Percentiles rank a stretch among this genome's conserved stretches.
Conservation (phyloP, 1,140 invertebrate species). For the Aricia agestis region DNA sequence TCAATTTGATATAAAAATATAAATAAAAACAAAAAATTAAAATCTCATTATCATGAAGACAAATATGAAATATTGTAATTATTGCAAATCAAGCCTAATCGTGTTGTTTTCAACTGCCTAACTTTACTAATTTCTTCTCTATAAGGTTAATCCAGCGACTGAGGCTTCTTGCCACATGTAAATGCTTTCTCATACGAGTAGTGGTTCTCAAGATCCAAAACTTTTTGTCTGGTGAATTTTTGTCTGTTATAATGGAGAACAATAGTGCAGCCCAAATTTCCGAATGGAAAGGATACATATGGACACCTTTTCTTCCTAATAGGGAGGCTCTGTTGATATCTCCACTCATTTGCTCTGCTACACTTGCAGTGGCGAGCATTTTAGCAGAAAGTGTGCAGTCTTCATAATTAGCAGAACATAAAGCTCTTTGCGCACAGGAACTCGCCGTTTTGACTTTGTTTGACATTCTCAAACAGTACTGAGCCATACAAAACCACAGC, state of each 20-base stretch:
- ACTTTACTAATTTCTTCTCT: conserved; percentile 52
- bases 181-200: conserved; percentile 48
- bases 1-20: too few relatives aligned
- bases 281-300: conserved; percentile 54
- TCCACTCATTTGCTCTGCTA: conserved; percentile 60
- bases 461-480: conserved; percentile 51
- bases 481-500: conserved; percentile 64
- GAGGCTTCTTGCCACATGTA: conserved; percentile 47
- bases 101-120: conserved; percentile 16
- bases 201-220: conserved; percentile 47
- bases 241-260: conserved; percentile 48
- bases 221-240: conserved; percentile 42
- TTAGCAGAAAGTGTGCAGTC: conserved; percentile 43
- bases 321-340: conserved; percentile 42
- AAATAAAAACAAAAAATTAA: too few relatives aligned
- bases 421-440: conserved; percentile 58
- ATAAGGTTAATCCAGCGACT: conserved; percentile 55
- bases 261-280: conserved; percentile 64
- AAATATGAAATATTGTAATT: neutral
- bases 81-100: neutral
- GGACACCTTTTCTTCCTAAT: conserved; percentile 56
- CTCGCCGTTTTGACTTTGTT: conserved; percentile 55
- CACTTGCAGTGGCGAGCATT: conserved; percentile 60
- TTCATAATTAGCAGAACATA: conserved; percentile 36
- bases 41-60: too few relatives aligned